Base-by-base conservation (phyloP, 2,113 vertebrate species). In the Protomyctophum bolini region DNA sequence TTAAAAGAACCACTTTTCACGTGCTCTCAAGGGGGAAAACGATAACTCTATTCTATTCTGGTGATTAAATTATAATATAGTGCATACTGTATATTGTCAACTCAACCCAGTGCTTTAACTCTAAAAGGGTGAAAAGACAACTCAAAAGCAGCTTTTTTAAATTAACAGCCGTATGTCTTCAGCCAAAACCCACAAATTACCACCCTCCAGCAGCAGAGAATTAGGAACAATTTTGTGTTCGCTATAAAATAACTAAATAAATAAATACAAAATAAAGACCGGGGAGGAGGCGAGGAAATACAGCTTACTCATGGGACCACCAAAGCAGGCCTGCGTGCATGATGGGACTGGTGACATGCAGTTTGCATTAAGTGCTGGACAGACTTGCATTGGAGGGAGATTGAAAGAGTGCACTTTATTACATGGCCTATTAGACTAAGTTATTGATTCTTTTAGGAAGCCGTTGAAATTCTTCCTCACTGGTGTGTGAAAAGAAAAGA, bases 181-280 rank as follows among this genome's bases (percentile, higher is more conserved):
- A 78, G 86, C 86, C 84, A 83, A 83, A 88, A 86, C 73, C 84
- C 84, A 62, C 84, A 88, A 88, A 83, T 84, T 79, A 84, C 80
- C 84, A 70, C 84, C 84, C 80, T 86, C 82, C 72, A 81, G 82
- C 80, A 83, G 74, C 79, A 84, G 80, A 79, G 80, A 84, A 88
- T 88, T 88, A 88, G 80, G 82, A 86, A 88, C 82, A 83, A 88
- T 88, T 88, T 88, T 86, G 77, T 77, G 75, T 88, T 81, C 79
- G 80, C 80, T 86, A 81, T 84, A 85, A 86, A 86, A 86, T 6
- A 41, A 41, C 3, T 41, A 41, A 41, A 41, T 41, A 41, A 41
- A 41, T 41, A 41, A 41, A 41, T 41, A 41, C 33, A 41, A 41
- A 41, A 41, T 41, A 85, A 82, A 72, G 59, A 68, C 63, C 58